Evolutionary conservation across 1,140 invertebrate species (phyloP).

Genomic region (Thalassaphorura encarpata): DNA sequence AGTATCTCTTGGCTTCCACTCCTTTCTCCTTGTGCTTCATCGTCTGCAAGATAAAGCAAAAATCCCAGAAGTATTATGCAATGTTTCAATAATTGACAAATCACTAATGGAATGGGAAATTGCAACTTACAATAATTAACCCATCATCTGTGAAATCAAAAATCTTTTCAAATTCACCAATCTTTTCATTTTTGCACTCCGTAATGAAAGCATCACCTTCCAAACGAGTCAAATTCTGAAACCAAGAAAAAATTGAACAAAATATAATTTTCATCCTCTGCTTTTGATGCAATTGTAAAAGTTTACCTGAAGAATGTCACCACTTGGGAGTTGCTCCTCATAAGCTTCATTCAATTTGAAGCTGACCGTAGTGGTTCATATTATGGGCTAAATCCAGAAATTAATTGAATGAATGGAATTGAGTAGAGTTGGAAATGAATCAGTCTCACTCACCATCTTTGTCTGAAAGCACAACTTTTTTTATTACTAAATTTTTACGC

Average conservation of each 20-base stretch:
- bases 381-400: too few relatives aligned
- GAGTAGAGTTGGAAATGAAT: too few relatives aligned
- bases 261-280: too few relatives aligned
- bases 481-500: too few relatives aligned
- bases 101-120: not conserved
- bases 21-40: slow-evolving; percentile 9
- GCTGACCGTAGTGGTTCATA: slow-evolving; percentile 34
- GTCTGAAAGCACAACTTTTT: too few relatives aligned
- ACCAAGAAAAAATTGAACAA: too few relatives aligned
- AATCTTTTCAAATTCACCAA: slow-evolving; percentile 42
- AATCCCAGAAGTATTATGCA: too few relatives aligned
- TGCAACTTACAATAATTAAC: slow-evolving; percentile 45
- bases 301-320: slow-evolving; percentile 37
- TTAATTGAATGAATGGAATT: too few relatives aligned
- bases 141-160: slow-evolving; percentile 47
- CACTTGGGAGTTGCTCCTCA: slow-evolving; percentile 38
- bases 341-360: slow-evolving; percentile 38
- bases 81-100: not conserved
- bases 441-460: too few relatives aligned
- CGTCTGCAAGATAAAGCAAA: slow-evolving; percentile 9
- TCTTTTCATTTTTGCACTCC: slow-evolving; percentile 41
- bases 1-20: slow-evolving; percentile 18
- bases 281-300: too few relatives aligned
- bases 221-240: not conserved
- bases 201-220: slow-evolving; percentile 40